These are phyloP conservation scores for Hemistola chrysoprasaria DNA, from an alignment of 2,888 invertebrate species.

Conservation along the genomic window DNA sequence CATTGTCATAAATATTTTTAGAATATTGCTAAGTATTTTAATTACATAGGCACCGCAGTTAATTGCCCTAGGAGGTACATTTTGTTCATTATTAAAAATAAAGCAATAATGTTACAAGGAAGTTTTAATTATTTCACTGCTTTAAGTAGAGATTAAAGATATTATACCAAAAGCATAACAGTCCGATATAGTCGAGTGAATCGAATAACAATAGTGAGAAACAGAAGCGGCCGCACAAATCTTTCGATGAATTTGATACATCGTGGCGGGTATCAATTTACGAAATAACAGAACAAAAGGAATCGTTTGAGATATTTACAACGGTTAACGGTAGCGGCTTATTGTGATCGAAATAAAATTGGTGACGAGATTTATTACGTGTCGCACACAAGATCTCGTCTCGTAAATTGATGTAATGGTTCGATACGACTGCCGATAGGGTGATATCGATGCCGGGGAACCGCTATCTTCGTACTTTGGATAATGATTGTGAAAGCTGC, in stretches of 20 bases:
- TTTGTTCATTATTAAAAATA: constrained; percentile 14
- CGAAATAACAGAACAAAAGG: constrained; percentile 38
- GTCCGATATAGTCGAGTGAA: constrained; percentile 19
- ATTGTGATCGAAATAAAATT: constrained; percentile 49
- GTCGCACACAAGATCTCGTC: constrained; percentile 56
- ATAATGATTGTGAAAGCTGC: constrained; percentile 64
- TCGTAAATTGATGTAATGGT: constrained; percentile 66
- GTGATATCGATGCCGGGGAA: constrained; percentile 48
- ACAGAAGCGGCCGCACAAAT: constrained; percentile 21
- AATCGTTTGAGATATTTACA: constrained; percentile 42
- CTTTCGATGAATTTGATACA: constrained; percentile 38
- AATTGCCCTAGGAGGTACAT: constrained; percentile 16
- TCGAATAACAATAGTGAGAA: constrained; percentile 18
- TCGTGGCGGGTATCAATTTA: constrained; percentile 41
- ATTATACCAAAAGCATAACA: neutral
- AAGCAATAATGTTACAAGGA: constrained; percentile 10
- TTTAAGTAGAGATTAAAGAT: constrained; percentile 3
- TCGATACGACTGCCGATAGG: constrained; percentile 54
- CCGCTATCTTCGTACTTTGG: constrained; percentile 44
- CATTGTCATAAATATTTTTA: constrained; percentile 67
- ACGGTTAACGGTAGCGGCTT: constrained; percentile 31
- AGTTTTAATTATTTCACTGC: constrained; percentile 4
- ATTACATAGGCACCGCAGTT: constrained; percentile 17
- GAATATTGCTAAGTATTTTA: constrained; percentile 42
- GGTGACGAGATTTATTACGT: constrained; percentile 56